A percentile compares a stretch with the other conserved stretches of the same genome.
These are phyloP conservation scores for Metridium senile DNA, from an alignment of 92 coral and sea anemone genomes.

Conservation along the genomic window DNA sequence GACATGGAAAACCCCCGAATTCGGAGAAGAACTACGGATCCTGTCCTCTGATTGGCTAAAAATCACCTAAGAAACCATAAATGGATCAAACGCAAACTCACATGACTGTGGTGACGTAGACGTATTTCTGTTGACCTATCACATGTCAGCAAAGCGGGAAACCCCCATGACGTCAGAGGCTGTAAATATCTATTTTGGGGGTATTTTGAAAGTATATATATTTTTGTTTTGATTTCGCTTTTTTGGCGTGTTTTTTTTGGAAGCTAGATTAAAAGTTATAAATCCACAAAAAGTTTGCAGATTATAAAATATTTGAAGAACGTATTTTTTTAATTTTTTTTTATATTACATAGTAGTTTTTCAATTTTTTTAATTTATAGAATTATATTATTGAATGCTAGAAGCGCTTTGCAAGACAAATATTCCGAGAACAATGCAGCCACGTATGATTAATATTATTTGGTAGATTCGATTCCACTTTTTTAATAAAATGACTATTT, in stretches of 20 bases:
- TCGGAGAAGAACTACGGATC: conserved; percentile 41
- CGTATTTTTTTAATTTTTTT: no score
- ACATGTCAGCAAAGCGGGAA: conserved; percentile 44
- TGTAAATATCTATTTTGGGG: conserved; percentile 24
- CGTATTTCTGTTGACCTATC: conserved; percentile 40
- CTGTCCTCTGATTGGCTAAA: conserved; percentile 48
- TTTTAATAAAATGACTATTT: no score
- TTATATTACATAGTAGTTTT: no score
- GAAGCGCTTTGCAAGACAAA: no score
- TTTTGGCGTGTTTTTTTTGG: background rate
- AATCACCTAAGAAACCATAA: conserved; percentile 25
- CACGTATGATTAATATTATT: no score
- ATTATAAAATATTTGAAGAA: no score
- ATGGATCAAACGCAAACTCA: conserved; percentile 8
- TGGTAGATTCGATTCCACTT: no score
- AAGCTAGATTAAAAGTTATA: no score
- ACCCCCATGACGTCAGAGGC: conserved; percentile 52
- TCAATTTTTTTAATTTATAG: no score
- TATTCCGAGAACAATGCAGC: no score
- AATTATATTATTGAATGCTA: no score
- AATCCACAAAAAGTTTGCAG: no score
- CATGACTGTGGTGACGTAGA: conserved; percentile 17
- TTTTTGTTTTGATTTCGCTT: conserved; percentile 27
- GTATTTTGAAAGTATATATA: conserved; percentile 4
- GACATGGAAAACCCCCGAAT: conserved; percentile 59